These are phyloP conservation scores for Lochmaea capreae DNA, from an alignment of 2,888 invertebrate species.

Conservation along the genomic window DNA sequence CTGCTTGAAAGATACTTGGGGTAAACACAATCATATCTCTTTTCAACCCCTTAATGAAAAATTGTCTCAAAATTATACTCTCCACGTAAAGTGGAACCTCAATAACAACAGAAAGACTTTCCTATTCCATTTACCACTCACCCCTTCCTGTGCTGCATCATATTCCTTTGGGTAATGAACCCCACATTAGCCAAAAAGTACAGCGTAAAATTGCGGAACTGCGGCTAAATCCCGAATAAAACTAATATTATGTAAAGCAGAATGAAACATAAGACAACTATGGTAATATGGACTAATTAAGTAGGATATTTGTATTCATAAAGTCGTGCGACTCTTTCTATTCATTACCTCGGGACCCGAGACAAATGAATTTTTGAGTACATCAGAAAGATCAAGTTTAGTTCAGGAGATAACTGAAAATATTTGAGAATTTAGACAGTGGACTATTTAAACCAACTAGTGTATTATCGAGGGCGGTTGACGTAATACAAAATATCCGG, in stretches of 20 bases:
- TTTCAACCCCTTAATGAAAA: too few relatives aligned
- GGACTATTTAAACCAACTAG: too few relatives aligned
- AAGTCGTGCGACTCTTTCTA: constrained; percentile 33
- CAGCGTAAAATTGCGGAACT: constrained; percentile 27
- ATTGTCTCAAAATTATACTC: too few relatives aligned
- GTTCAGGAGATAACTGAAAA: neutral
- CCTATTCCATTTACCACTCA: constrained; percentile 19
- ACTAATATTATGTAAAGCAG: constrained; percentile 41
- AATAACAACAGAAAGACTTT: neutral
- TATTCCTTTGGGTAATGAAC: constrained; percentile 31
- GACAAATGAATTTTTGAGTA: constrained; percentile 36
- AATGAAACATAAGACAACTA: constrained; percentile 39
- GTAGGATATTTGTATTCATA: constrained; percentile 41
- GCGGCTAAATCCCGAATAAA: constrained; percentile 33
- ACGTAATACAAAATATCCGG: too few relatives aligned
- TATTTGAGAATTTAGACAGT: neutral
- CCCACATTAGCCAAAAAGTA: constrained; percentile 34
- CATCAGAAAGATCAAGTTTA: constrained; percentile 11
- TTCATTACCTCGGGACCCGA: constrained; percentile 33
- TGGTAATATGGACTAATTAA: constrained; percentile 40
- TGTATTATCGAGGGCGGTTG: too few relatives aligned
- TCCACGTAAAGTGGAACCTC: neutral
- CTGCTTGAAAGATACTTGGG: too few relatives aligned
- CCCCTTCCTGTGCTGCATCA: constrained; percentile 17
- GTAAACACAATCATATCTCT: too few relatives aligned